These are phyloP conservation scores for Paracentrotus lividus DNA, from an alignment of 53 echinoderm and acorn worm genomes.

Conservation along the genomic window DNA sequence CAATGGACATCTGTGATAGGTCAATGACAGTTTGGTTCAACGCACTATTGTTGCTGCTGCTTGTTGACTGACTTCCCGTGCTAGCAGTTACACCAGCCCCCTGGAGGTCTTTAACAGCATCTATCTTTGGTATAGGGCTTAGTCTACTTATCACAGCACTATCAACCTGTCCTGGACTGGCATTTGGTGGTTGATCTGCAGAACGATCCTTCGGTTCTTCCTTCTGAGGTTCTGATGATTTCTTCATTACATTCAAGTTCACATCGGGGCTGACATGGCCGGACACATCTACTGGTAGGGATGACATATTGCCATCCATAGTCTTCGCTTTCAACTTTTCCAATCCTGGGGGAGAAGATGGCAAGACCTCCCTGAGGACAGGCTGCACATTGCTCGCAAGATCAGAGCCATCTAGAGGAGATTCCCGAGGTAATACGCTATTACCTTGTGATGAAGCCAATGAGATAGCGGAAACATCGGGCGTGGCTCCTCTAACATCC, in stretches of 20 bases:
- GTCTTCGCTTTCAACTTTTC: no score
- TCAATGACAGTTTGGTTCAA: constrained; percentile 92
- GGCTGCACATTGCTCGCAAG: neutral
- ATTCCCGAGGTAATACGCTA: neutral
- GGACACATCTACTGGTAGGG: neutral
- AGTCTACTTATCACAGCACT: constrained; percentile 47
- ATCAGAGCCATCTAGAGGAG: neutral
- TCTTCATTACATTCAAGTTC: neutral
- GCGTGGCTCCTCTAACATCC: constrained; percentile 35
- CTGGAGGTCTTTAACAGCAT: neutral
- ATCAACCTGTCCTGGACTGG: neutral
- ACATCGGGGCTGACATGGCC: neutral
- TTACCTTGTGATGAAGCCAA: constrained; percentile 31
- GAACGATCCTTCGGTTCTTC: neutral
- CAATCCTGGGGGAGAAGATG: neutral
- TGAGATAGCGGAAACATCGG: constrained; percentile 57
- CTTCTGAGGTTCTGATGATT: constrained; percentile 1
- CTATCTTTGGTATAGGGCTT: constrained; percentile 17
- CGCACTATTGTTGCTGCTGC: constrained; percentile 71
- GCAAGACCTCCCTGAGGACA: constrained; percentile 4
- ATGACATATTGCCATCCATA: neutral
- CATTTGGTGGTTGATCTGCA: neutral
- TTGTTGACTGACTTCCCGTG: constrained; percentile 30
- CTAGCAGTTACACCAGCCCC: neutral
- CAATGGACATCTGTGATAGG: constrained; percentile 73